These are phyloP conservation scores for Aplocera efformata DNA, from an alignment of 2,888 invertebrate species.

Conservation along the genomic window DNA sequence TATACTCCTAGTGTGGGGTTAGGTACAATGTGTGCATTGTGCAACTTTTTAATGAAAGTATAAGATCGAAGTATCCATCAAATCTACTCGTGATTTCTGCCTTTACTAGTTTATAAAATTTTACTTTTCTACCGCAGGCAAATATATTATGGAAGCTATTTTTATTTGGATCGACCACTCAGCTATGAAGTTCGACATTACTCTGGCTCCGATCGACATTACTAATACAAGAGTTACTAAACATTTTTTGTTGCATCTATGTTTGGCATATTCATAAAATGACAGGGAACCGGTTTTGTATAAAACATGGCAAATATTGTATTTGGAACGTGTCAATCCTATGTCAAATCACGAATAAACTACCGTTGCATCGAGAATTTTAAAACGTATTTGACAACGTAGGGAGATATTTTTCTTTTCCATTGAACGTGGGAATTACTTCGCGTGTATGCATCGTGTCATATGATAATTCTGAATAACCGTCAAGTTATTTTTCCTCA, in stretches of 20 bases:
- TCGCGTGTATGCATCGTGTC: constrained; percentile 21
- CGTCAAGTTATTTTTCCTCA: constrained; percentile 23
- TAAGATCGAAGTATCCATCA: not conserved
- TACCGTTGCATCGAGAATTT: constrained; percentile 14
- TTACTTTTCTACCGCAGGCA: too few species aligned
- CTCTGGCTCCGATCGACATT: too few species aligned
- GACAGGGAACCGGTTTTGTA: constrained; percentile 34
- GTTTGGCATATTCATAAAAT: constrained; percentile 17
- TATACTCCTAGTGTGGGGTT: constrained; percentile 35
- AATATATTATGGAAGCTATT: too few species aligned
- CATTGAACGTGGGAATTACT: constrained; percentile 13
- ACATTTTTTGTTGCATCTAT: constrained; percentile 2
- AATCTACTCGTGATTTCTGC: too few species aligned
- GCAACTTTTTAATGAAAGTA: constrained; percentile 1
- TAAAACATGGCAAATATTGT: constrained; percentile 30
- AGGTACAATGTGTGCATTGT: constrained; percentile 16
- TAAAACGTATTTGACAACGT: constrained; percentile 6
- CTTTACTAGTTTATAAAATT: too few species aligned
- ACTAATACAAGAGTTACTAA: not conserved
- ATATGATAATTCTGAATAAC: constrained; percentile 41
- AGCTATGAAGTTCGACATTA: too few species aligned
- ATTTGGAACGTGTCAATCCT: constrained; percentile 26
- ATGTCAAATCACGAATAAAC: constrained; percentile 23
- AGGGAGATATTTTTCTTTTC: constrained; percentile 11
- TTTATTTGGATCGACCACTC: too few species aligned